Percentiles rank a stretch among this genome's conserved stretches.
These are phyloP conservation scores for Ptilorrhoa leucosticta DNA, from an alignment of 2,113 vertebrate species.

Conservation along the genomic window DNA sequence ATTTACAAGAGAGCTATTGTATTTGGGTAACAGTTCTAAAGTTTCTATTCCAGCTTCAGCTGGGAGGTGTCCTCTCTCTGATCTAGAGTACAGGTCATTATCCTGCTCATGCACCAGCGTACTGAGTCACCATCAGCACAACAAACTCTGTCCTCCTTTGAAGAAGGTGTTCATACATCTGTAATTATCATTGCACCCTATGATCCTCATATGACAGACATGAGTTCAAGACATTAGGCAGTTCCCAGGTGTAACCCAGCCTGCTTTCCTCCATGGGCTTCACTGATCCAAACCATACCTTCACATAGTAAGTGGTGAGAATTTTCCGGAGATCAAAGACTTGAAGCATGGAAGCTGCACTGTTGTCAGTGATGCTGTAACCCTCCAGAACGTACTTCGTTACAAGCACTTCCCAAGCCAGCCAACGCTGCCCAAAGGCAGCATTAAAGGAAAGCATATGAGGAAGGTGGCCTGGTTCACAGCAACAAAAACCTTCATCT, in stretches of 20 bases:
- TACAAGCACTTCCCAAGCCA: slow-evolving; percentile 88
- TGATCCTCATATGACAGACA: not conserved
- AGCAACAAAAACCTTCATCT: slow-evolving; percentile 88
- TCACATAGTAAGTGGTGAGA: slow-evolving; percentile 88
- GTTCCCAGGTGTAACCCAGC: not conserved
- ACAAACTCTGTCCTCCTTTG: not conserved
- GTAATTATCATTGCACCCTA: not conserved
- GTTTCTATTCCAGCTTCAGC: not conserved
- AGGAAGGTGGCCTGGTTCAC: slow-evolving; percentile 85
- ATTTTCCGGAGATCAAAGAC: slow-evolving; percentile 87
- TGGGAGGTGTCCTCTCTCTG: not conserved
- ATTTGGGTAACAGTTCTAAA: not conserved
- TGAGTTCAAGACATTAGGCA: not conserved
- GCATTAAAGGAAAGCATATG: slow-evolving; percentile 86
- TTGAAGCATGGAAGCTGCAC: slow-evolving; percentile 88
- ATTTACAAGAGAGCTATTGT: not conserved
- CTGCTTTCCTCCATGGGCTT: accelerated
- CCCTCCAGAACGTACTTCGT: slow-evolving; percentile 87
- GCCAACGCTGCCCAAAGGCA: slow-evolving; percentile 86
- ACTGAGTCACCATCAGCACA: not conserved
- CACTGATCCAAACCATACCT: slow-evolving; percentile 58
- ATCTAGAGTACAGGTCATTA: too few species aligned
- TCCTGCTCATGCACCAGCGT: not conserved
- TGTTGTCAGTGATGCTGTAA: slow-evolving; percentile 90
- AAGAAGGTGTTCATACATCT: not conserved